These are phyloP conservation scores for Alosa alosa DNA, from an alignment of 2,113 vertebrate genomes.

Conservation along the genomic window DNA sequence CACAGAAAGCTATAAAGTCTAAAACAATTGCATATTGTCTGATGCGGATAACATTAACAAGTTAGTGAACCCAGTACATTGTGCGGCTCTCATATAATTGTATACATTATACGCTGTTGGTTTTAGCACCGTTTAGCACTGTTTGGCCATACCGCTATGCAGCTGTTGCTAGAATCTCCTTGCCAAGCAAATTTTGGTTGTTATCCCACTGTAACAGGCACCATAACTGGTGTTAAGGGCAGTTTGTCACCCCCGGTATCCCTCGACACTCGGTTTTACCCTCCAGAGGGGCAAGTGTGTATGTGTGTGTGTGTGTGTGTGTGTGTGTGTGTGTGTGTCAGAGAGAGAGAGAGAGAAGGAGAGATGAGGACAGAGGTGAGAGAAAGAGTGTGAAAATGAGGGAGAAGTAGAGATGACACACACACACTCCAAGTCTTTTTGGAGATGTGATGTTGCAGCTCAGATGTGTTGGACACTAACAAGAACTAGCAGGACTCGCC, in stretches of 20 bases:
- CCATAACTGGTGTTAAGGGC: neutral
- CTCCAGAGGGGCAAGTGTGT: neutral
- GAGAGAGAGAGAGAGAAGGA: neutral
- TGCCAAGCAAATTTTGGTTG: neutral
- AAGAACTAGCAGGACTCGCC: neutral
- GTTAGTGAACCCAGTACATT: no score
- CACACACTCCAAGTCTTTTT: no score
- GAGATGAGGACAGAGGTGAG: neutral
- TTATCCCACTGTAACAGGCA: neutral
- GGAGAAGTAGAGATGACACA: neutral
- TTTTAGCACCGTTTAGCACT: no score
- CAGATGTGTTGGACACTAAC: neutral
- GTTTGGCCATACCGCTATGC: no score
- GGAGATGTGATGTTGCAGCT: no score
- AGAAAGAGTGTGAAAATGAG: neutral
- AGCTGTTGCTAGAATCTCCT: neutral
- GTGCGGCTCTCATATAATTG: neutral
- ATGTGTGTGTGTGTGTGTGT: neutral
- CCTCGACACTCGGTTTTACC: neutral
- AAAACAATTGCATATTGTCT: neutral
- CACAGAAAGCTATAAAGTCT: neutral
- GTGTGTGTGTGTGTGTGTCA: neutral
- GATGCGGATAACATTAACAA: no score
- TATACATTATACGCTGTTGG: neutral
- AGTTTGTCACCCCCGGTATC: slow-evolving; percentile 16